A percentile compares a stretch with the other conserved stretches of the same genome.
phyloP scores from a whole-genome alignment of 2,888 invertebrate species.

The Stenurella melanura region DNA sequence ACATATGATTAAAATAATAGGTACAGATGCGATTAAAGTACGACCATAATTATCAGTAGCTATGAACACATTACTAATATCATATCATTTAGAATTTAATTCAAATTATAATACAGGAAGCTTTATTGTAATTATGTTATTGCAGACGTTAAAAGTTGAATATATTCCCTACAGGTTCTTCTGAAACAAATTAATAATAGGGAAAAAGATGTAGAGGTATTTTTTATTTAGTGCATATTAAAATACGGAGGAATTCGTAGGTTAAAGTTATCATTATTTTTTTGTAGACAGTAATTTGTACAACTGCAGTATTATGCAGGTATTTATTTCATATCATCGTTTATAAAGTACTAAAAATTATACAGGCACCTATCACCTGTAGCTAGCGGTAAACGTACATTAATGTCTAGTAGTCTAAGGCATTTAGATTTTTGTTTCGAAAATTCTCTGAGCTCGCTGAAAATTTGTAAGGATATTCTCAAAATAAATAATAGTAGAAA shows the following conservation, averaged over 20 bases:
- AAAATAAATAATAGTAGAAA: too few species aligned
- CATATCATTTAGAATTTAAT: constrained; percentile 49
- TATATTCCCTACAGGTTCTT: constrained; percentile 7
- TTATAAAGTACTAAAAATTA: neutral
- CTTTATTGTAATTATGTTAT: constrained; percentile 36
- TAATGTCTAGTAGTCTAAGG: too few species aligned
- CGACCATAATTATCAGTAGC: constrained; percentile 49
- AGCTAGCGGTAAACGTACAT: neutral
- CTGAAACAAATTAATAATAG: constrained; percentile 17
- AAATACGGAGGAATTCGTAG: constrained; percentile 20
- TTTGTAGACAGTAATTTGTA: constrained; percentile 2
- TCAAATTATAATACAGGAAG: constrained; percentile 47
- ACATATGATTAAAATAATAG: constrained; percentile 38
- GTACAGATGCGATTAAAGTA: constrained; percentile 4
- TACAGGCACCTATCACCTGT: neutral
- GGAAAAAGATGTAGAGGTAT: neutral
- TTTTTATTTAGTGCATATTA: constrained; percentile 15
- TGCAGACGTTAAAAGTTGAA: constrained; percentile 5
- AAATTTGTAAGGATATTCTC: too few species aligned
- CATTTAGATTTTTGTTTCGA: too few species aligned
- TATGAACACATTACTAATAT: constrained; percentile 49
- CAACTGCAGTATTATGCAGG: neutral
- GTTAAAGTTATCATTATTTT: constrained; percentile 13
- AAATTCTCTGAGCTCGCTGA: too few species aligned
- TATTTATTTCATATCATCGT: neutral